Base-by-base conservation (phyloP, 2,888 invertebrate species). In the Sepiola atlantica region DNA sequence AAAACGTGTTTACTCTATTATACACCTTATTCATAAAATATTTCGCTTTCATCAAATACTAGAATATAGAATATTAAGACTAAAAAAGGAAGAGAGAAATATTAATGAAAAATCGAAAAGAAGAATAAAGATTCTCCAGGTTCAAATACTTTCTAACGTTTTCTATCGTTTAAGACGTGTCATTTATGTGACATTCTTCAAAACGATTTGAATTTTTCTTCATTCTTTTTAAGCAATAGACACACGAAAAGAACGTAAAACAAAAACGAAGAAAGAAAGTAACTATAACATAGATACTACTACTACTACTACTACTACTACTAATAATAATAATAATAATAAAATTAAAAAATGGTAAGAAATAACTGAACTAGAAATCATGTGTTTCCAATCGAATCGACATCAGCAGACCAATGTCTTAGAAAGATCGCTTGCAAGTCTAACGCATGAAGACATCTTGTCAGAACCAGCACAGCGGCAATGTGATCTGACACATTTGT, bases 401-500 rank as follows among this genome's bases (percentile, higher is more conserved):
- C 77, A 77, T 77, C 77, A 77, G n/a, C n/a, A n/a, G 32, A 32
- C n/a, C 77, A 77, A n/a, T 77, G 77, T 77, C 77, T 77, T 77
- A n/a, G 77, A 77, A 77, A 77, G 77, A 77, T 77, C 77, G 77
- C n/a, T n/a, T 16, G 14, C n/a, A n/a, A 77, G 12, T 77, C 14
- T 77, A 77, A 77, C 77, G 32, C 32, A 77, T 77, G n/a, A 77
- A 77, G 77, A 77, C 77, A 77, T 77, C 32, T 77, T 77, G 77
- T 77, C 77, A 77, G 77, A 77, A n/a, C n/a, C n/a, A 32, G 77
- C n/a, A 77, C 16, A n/a, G n/a, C 32, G 77, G 77, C 77, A 77
- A 77, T 77, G 77, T 77, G 77, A 77, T 77, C n/a, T 77, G 77
- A 77, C 77, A n/a, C 32, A 77, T n/a, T 77, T 77, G 77, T 77